Percentiles rank a stretch among this genome's conserved stretches.
These are phyloP conservation scores for Microdon myrmicae DNA, from an alignment of 2,888 invertebrate species.

Conservation along the genomic window DNA sequence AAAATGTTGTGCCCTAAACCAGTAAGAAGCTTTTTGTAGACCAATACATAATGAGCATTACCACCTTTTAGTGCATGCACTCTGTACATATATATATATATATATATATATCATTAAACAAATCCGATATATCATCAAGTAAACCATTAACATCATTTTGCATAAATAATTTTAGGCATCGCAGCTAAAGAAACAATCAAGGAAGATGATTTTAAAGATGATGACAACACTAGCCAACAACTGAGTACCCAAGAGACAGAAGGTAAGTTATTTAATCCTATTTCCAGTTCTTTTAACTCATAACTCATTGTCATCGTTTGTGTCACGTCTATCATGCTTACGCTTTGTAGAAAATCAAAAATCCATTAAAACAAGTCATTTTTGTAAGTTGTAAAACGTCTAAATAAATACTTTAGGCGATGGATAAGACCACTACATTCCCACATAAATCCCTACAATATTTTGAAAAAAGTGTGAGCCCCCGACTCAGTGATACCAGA, in stretches of 20 bases:
- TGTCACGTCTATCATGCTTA: constrained; percentile 36
- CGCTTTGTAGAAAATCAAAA: constrained; percentile 10
- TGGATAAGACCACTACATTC: no score
- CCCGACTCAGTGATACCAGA: neutral
- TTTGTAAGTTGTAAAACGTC: constrained; percentile 30
- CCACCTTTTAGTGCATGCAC: constrained; percentile 5
- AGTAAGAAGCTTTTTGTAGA: no score
- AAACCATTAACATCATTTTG: no score
- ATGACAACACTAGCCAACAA: neutral
- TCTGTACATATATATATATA: constrained; percentile 11
- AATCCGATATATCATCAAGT: constrained; percentile 2
- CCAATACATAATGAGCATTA: constrained; percentile 54
- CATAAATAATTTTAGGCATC: constrained; percentile 16
- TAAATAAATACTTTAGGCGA: no score
- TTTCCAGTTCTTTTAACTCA: neutral
- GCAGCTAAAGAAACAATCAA: constrained; percentile 25
- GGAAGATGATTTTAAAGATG: constrained; percentile 15
- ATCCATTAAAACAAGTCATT: neutral
- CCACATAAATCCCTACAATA: no score
- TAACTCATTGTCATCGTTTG: constrained; percentile 2
- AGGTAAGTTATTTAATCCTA: constrained; percentile 21
- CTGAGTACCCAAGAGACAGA: neutral
- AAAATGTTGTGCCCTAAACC: no score
- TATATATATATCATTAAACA: no score
- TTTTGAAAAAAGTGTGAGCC: no score